These are phyloP conservation scores for Bombus waltoni DNA, from an alignment of 1,140 invertebrate species.

Conservation along the genomic window DNA sequence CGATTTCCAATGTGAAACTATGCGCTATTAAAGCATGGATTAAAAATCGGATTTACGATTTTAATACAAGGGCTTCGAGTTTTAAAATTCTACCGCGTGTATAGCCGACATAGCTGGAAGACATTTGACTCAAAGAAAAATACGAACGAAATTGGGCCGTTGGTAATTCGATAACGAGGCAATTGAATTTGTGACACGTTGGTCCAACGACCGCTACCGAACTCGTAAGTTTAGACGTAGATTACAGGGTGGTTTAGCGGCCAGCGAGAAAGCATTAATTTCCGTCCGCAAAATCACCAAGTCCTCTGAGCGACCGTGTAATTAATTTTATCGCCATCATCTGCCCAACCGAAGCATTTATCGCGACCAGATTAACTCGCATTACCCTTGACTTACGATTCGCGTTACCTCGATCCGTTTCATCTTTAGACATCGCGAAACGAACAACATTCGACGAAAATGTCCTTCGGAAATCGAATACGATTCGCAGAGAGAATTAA, in stretches of 20 bases:
- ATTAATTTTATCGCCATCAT: background rate
- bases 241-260: background rate
- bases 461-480: background rate
- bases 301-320: background rate
- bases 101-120: too few relatives aligned
- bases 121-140: background rate
- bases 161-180: conserved; percentile 1
- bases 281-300: background rate
- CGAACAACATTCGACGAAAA: background rate
- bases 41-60: background rate
- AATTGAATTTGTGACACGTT: background rate
- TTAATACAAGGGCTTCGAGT: background rate
- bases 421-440: background rate
- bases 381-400: background rate
- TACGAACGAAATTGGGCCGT: background rate
- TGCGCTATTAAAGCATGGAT: background rate
- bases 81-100: too few relatives aligned
- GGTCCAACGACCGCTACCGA: background rate
- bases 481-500: background rate
- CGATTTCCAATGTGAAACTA: background rate
- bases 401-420: background rate
- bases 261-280: background rate
- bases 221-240: background rate
- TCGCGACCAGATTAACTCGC: background rate
- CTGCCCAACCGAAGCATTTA: too few relatives aligned